Evolutionary conservation across 2,113 vertebrate genomes (phyloP).

Genomic region (Cavia porcellus): DNA sequence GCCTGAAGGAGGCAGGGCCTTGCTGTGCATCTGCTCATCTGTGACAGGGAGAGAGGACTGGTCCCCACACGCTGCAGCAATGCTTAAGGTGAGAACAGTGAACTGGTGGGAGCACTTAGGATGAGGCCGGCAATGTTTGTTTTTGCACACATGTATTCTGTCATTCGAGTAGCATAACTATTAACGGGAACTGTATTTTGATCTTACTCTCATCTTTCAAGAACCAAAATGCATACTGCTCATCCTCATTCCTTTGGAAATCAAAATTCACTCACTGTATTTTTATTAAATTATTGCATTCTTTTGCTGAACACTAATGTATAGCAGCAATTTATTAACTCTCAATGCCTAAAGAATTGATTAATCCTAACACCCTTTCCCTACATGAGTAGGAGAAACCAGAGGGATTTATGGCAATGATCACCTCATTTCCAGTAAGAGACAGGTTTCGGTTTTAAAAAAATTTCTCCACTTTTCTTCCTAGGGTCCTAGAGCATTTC

Average conservation of each 20-base stretch:
- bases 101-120: neutral
- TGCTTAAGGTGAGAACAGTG: neutral
- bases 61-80: neutral
- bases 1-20: neutral
- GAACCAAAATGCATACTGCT: neutral
- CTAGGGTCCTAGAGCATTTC: neutral
- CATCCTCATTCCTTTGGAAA: conserved; percentile 22
- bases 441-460: neutral
- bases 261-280: conserved; percentile 11
- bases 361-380: conserved; percentile 15
- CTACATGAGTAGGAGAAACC: neutral
- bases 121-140: neutral
- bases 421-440: neutral
- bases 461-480: neutral
- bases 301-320: conserved; percentile 35
- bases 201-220: neutral
- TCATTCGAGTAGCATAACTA: neutral
- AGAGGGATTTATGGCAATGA: neutral
- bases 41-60: neutral
- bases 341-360: neutral
- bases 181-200: neutral
- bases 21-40: neutral
- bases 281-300: conserved; percentile 51
- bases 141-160: neutral
- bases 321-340: conserved; percentile 13